Conservation (phyloP, 2,888 invertebrate species). For the Euclidia mi region DNA sequence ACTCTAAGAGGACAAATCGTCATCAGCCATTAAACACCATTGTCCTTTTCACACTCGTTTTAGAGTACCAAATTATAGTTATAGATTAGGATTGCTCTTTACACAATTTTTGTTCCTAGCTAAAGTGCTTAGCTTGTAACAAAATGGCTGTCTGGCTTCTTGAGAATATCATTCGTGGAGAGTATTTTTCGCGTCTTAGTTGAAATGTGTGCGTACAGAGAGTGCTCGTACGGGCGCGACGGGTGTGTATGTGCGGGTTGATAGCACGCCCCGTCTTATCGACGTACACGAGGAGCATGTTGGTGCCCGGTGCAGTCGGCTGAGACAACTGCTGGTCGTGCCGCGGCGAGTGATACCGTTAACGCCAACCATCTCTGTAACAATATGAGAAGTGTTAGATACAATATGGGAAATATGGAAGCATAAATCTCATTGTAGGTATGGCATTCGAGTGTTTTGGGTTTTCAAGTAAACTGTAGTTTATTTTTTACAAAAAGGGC, state of each 20-base stretch:
- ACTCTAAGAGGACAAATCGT: too few species aligned
- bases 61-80: too few species aligned
- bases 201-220: conserved; percentile 74
- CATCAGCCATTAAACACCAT: too few species aligned
- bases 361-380: conserved; percentile 75
- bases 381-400: too few species aligned
- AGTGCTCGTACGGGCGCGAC: conserved; percentile 68
- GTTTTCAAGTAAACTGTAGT: too few species aligned
- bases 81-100: too few species aligned
- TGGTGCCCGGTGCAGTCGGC: conserved; percentile 72
- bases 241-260: conserved; percentile 36
- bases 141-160: not conserved
- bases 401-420: too few species aligned
- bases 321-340: conserved; percentile 72
- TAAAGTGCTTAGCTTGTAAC: not conserved
- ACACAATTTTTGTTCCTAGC: not conserved
- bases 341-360: conserved; percentile 77
- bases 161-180: not conserved
- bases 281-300: conserved; percentile 76
- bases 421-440: too few species aligned
- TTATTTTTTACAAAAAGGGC: too few species aligned
- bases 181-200: conserved; percentile 42
- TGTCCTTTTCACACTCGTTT: too few species aligned
- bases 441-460: too few species aligned
- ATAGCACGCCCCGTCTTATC: conserved; percentile 56